Evolutionary conservation across 64 coral and sea anemone species (phyloP).

Genomic region (Actinia tenebrosa): DNA sequence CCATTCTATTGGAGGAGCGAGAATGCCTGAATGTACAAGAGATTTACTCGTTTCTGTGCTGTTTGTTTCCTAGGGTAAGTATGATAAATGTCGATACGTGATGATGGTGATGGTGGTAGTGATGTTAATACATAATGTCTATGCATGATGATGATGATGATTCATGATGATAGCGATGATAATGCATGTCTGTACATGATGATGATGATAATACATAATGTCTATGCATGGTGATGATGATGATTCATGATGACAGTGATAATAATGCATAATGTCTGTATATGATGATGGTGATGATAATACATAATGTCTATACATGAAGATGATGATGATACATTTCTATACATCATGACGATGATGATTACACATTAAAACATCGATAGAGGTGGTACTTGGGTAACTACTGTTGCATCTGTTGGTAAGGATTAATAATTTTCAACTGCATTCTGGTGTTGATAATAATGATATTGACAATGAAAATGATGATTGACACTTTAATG

Average conservation of each 20-base stretch:
- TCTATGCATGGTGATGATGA: no score
- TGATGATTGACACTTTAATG: neutral
- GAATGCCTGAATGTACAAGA: slow-evolving; percentile 81
- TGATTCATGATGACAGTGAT: neutral
- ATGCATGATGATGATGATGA: neutral
- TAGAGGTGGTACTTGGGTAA: no score
- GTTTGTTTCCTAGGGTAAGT: slow-evolving; percentile 90
- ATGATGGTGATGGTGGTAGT: neutral
- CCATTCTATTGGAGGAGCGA: slow-evolving; percentile 88
- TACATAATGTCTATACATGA: no score
- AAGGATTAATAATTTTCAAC: no score
- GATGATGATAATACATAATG: no score
- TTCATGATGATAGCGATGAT: no score
- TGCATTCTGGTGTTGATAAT: neutral
- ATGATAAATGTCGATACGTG: neutral
- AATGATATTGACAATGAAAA: neutral
- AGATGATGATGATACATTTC: no score
- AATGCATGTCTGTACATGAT: neutral
- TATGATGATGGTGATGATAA: neutral
- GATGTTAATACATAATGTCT: neutral
- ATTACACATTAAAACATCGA: no score
- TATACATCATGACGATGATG: no score
- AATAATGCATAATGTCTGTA: no score
- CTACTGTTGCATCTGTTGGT: no score
- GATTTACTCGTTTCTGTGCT: slow-evolving; percentile 87